Percentiles rank a stretch among this genome's conserved stretches.
Conservation (phyloP, 2,797 vertebrate genomes). For the Rhinella marina region DNA sequence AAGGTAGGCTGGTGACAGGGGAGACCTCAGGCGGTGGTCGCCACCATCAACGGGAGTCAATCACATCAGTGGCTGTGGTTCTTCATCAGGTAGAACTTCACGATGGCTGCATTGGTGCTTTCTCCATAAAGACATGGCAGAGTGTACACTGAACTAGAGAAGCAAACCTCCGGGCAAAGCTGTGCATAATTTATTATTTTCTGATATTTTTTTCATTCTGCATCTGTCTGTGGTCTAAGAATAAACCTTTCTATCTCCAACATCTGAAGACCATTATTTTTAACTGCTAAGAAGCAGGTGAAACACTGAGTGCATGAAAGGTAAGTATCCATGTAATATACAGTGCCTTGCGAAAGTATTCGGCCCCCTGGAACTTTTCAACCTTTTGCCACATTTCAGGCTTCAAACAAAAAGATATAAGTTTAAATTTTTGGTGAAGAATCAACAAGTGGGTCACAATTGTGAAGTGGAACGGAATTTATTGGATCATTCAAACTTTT, state of each 20-base stretch:
- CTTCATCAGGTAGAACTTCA: not conserved
- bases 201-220: not conserved
- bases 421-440: too few species aligned
- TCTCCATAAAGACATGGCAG: not conserved
- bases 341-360: too few species aligned
- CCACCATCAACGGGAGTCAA: not conserved
- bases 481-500: too few species aligned
- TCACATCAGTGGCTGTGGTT: not conserved
- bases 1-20: conserved; percentile 37
- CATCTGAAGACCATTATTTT: too few species aligned
- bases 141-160: not conserved
- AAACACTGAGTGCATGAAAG: not conserved
- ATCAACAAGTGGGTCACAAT: too few species aligned
- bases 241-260: not conserved
- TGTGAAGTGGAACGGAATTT: too few species aligned
- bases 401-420: too few species aligned
- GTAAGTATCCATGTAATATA: not conserved
- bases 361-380: too few species aligned
- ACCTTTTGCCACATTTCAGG: too few species aligned
- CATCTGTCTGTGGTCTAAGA: not conserved
- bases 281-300: not conserved
- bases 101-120: too few species aligned
- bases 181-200: conserved; percentile 8
- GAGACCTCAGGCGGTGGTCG: not conserved
- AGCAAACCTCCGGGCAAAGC: not conserved